Evolutionary conservation across 1,140 invertebrate genomes (phyloP).

Genomic region (Apis laboriosa): DNA sequence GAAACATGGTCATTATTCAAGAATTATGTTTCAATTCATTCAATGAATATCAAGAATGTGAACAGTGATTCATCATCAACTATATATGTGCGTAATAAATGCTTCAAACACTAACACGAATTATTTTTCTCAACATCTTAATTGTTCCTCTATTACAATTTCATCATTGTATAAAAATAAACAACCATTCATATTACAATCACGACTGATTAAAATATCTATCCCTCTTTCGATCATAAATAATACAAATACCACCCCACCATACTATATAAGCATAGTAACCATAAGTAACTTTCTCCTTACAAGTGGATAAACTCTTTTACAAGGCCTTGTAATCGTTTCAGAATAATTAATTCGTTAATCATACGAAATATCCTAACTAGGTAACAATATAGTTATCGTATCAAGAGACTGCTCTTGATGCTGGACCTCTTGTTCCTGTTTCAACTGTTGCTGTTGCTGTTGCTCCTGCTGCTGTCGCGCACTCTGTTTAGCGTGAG

Average conservation of each 20-base stretch:
- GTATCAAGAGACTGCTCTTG: conserved; percentile 47
- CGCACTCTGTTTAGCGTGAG: conserved; percentile 78
- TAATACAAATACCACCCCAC: background rate
- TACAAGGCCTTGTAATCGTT: background rate
- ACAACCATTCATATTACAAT: background rate
- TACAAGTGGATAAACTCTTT: background rate
- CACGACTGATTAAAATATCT: too few relatives aligned
- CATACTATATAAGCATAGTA: background rate
- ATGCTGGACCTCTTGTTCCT: conserved; percentile 20
- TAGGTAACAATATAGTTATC: conserved; percentile 61
- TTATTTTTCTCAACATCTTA: background rate
- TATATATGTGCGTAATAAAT: conserved; percentile 5
- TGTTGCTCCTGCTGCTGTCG: conserved; percentile 65
- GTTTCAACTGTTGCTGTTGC: conserved; percentile 39
- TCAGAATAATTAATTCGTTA: background rate
- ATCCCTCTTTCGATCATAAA: background rate
- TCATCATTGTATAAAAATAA: conserved; percentile 32
- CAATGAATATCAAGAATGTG: background rate
- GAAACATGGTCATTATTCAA: background rate
- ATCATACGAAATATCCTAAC: conserved; percentile 12
- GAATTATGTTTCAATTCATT: background rate
- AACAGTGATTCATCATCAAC: background rate
- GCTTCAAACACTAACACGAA: background rate
- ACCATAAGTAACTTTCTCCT: background rate
- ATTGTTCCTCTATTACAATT: conserved; percentile 1